Evolutionary conservation across 2,888 invertebrate genomes (phyloP).

Genomic region (Netelia fuscicornis): DNA sequence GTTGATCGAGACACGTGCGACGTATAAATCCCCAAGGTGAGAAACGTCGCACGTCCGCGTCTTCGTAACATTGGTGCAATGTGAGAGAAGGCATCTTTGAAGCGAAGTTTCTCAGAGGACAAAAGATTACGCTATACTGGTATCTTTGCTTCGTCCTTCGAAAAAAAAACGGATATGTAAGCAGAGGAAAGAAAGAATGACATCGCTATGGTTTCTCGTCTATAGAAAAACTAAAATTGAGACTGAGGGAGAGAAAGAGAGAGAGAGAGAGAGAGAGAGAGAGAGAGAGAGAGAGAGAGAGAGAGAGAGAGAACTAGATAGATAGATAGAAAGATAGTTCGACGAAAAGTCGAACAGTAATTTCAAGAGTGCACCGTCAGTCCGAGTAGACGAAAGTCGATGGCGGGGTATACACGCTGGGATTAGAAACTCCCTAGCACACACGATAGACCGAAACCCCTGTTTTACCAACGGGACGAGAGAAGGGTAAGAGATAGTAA

Average conservation of each 20-base stretch:
- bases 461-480: slow-evolving; percentile 8
- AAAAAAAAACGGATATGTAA: background rate
- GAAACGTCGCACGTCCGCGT: slow-evolving; percentile 36
- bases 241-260: slow-evolving; percentile 11
- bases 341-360: slow-evolving; percentile 64
- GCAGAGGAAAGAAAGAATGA: slow-evolving; percentile 11
- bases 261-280: slow-evolving; percentile 8
- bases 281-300: slow-evolving; percentile 13
- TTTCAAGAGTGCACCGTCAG: slow-evolving; percentile 55
- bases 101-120: slow-evolving; percentile 4
- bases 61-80: background rate
- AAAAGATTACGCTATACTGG: background rate
- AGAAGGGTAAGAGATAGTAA: background rate
- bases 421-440: slow-evolving; percentile 9
- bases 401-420: slow-evolving; percentile 11
- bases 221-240: background rate
- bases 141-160: background rate
- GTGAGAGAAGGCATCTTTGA: slow-evolving; percentile 20
- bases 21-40: slow-evolving; percentile 43
- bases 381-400: slow-evolving; percentile 6
- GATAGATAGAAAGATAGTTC: slow-evolving; percentile 32
- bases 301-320: slow-evolving; percentile 7
- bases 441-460: background rate
- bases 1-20: slow-evolving; percentile 46
- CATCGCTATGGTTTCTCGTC: background rate